Base-by-base conservation (phyloP, 2,113 vertebrate species). In the Austrofundulus limnaeus region DNA sequence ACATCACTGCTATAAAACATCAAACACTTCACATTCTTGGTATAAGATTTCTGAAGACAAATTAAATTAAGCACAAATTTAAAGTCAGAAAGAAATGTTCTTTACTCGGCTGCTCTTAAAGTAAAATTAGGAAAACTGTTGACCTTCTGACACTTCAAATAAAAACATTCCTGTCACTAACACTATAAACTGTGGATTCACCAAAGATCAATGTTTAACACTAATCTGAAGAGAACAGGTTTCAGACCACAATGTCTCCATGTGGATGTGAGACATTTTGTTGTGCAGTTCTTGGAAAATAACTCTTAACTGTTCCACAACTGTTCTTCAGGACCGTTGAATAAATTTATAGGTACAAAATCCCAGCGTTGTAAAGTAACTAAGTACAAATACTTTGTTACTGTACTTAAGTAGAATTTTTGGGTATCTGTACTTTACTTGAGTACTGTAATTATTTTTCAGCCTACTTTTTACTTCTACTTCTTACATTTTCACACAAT, bases 11-110 rank as follows among this genome's bases (percentile, higher is more conserved):
- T 56, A 83, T 76, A 80, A 71, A 77, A 83, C 79, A 78, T 70
- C 75, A 89, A 88, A 88, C 77, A 84, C 63, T 59, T 60, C 2
- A 78, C 31, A 47, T 59, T 72, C 54, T 77, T 66, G 43, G 52
- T 39, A 49, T 76, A 38, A 49, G 1, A 15, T 74, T 56, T 28
- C 58, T 39, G 38, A 38, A 54, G 50, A 46, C 8, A 19, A 24
- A 63, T 63, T 21, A 46, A 51, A 41, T 72, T 48, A 25, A 61
- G 47, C 28, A 16, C 16, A 41, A 20, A 49, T 25, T 47, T 34
- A 31, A 69, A 57, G 45, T 62, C 25, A 12, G n/a, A 12, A 28
- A 23, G 45, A 51, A 16, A 24, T 12, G 47, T 12, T 20, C 17
- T 41, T 43, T 34, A 14, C 46, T 48, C 1, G 10, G 5, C 46